Conservation (phyloP, 2,113 vertebrate genomes). For the Triplophysa tibetana region DNA sequence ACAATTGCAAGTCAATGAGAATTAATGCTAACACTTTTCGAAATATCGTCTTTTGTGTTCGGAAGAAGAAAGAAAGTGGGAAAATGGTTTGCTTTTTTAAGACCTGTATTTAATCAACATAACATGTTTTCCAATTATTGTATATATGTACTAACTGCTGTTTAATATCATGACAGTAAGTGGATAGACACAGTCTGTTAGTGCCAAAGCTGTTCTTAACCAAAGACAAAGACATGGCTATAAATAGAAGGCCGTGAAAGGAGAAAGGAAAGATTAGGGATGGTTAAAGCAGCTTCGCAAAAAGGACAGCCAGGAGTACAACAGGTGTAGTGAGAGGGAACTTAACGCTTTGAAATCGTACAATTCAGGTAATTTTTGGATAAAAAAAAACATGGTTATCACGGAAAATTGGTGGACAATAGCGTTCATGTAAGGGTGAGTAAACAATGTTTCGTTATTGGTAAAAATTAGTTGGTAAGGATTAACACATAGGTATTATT, state of each 20-base stretch:
- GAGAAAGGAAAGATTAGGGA: slow-evolving; percentile 71
- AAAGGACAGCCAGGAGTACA: not conserved
- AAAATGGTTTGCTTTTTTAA: too few relatives aligned
- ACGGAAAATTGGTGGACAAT: not conserved
- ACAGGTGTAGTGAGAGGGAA: slow-evolving; percentile 25
- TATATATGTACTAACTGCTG: not conserved
- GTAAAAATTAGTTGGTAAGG: not conserved
- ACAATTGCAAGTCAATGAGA: too few relatives aligned
- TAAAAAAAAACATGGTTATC: not conserved
- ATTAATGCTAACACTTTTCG: too few relatives aligned
- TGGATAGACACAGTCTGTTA: not conserved
- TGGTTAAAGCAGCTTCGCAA: slow-evolving; percentile 65
- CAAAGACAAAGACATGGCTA: slow-evolving; percentile 55
- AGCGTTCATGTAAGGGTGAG: slow-evolving; percentile 3
- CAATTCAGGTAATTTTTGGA: not conserved
- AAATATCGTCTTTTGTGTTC: too few relatives aligned
- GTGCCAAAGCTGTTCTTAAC: slow-evolving; percentile 15
- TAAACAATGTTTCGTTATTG: not conserved
- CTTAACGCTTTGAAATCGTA: not conserved
- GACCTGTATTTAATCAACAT: too few relatives aligned
- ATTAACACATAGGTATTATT: too few relatives aligned
- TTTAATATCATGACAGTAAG: slow-evolving; percentile 1
- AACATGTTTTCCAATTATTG: too few relatives aligned
- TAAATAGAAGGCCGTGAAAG: slow-evolving; percentile 62
- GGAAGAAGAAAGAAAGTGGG: too few relatives aligned